Conservation (phyloP, 2,797 vertebrate genomes). For the Gadopsis bispinosus region DNA sequence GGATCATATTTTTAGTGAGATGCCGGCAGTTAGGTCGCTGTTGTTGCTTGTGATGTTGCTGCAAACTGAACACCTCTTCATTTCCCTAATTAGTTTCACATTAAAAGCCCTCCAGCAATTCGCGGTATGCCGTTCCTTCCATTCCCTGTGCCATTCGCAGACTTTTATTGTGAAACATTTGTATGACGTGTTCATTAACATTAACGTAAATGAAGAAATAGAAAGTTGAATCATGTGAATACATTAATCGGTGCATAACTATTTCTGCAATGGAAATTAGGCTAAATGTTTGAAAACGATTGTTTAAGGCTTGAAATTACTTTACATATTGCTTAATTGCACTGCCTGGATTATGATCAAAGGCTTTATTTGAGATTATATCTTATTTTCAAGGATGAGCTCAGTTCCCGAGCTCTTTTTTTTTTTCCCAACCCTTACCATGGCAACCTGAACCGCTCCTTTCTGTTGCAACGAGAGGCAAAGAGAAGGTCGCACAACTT, state of each 20-base stretch:
- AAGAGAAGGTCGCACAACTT: not conserved
- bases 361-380: not conserved
- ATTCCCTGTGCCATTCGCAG: not conserved
- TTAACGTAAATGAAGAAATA: not conserved
- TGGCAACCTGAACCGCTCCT: not conserved
- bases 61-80: constrained; percentile 11
- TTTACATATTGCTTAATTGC: too few relatives aligned
- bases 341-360: not conserved
- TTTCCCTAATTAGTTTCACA: constrained; percentile 14
- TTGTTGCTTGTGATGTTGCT: constrained; percentile 17
- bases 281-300: not conserved
- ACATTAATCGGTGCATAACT: not conserved
- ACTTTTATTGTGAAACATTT: constrained; percentile 21
- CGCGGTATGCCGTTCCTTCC: not conserved
- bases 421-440: not conserved
- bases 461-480: constrained; percentile 9
- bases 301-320: too few relatives aligned
- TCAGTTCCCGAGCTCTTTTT: not conserved
- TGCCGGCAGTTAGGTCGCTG: not conserved
- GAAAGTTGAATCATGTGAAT: not conserved
- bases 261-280: not conserved
- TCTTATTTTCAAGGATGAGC: not conserved
- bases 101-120: constrained; percentile 21
- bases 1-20: constrained; percentile 31
- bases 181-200: not conserved